Evolutionary conservation across 2,797 vertebrate species (phyloP), one percentile per base, ranked within the genome.

Genomic region (Etheostoma nigrum): DNA sequence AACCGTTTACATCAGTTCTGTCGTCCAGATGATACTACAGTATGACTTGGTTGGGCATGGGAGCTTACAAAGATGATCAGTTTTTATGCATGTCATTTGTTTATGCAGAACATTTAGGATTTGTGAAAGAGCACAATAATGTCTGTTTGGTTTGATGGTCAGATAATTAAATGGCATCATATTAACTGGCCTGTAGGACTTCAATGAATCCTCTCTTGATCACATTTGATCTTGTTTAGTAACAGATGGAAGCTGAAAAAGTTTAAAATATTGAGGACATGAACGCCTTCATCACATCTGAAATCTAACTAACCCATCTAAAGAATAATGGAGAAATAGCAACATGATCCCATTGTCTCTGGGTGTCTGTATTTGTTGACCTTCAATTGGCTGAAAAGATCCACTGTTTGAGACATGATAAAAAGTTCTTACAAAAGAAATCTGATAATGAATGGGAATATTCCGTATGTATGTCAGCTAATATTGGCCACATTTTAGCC

Each of bases 201-300:
- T 55, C 58, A 25, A 23, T 36, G 55, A 76, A 72, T 76, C 55
- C 49, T 52, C 47, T 54, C 45, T 27, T 45, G 11, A 45, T 74
- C 59, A 13, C 49, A 68, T 74, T 49, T 54, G 55, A 80, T 78
- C 21, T 82, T 61, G 27, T 80, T 61, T 15, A 45, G 81, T 60
- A 74, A 67, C 76, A 84, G 70, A 81, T 77, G 53, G 71, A 74
- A 78, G 66, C 44, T 62, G 60, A 63, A 74, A 63, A 75, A 66
- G 23, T 71, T 60, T 78, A 15, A 81, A 76, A 81, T 81, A 81
- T 74, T 72, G 68, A 85, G 67, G 61, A 65, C 72, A 75, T 27
- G 54, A 73, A 60, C n/a, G 68, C 48, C 16, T 74, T 42, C 53
- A 49, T 68, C 71, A 16, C 76, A 82, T 25, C n/a, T 30, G n/a